Evolutionary conservation across 2,113 vertebrate species (phyloP), one percentile per base, ranked within the genome.

Genomic region (Xiphophorus maculatus): DNA sequence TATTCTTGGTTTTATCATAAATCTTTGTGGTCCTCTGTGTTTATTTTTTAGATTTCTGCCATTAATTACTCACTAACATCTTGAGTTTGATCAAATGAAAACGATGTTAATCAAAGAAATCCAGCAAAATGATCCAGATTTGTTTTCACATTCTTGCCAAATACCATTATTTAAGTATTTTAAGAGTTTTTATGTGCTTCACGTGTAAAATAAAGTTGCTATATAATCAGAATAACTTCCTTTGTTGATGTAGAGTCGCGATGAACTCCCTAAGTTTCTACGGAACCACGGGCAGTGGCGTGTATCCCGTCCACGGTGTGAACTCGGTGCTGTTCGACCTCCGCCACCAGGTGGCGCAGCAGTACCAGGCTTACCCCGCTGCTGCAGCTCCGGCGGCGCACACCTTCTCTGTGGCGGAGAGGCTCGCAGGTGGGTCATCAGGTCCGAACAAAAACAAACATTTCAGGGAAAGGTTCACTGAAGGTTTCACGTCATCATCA

Each of bases 181-280:
- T 32, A 22, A 17, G 6, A 3, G 30, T 63, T 63, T 19, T 29
- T 9, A 19, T 19, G 29, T 63, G 1, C 14, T 63, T 15, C 14
- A 64, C 32, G 1, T 0, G 29, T 9, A 33, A 1, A 48, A 11
- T 10, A n/a, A 64, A 54, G 22, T 54, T 54, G 9, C 5, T 5
- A 15, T 5, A 10, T 63, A 0, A 63, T 4, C 32, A 15, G 32
- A n/a, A 15, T 0, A 33, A 17, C 19, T 37, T 0, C 69, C 17
- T 71, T 5, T 78, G 12, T 62, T 27, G 35, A 25, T 8, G 30
- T 2, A 76, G 83, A 11, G 42, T 40, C 62, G 78, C 1, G 0
- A 95, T 95, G 93, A 92, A 93, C 88, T 84, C 92, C 2, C 15
- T 93, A 79, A 89, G 87, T 90, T 94, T 93, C 74, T 92, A 90